phyloP scores from a whole-genome alignment of 1,140 invertebrate genomes.

The Pollicipes pollicipes region DNA sequence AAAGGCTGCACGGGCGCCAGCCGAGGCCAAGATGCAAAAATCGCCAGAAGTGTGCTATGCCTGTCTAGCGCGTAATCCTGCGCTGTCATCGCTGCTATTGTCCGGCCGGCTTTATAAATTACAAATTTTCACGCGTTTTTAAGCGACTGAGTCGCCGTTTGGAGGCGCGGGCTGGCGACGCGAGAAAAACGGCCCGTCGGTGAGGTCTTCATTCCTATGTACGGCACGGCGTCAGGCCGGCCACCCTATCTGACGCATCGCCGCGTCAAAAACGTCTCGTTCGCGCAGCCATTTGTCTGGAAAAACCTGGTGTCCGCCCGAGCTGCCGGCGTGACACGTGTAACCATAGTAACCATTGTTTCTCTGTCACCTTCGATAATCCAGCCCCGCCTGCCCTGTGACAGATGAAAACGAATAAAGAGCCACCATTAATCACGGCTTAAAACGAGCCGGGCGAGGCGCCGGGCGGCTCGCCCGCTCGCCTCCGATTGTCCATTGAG shows the following conservation, averaged over 20 bases:
- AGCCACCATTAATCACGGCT: background rate
- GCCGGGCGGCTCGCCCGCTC: too few species aligned
- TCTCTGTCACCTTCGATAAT: slow-evolving; percentile 1
- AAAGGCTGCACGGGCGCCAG: background rate
- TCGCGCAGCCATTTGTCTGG: background rate
- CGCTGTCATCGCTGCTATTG: background rate
- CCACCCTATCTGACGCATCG: background rate
- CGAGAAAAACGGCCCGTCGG: background rate
- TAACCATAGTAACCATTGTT: slow-evolving; percentile 2
- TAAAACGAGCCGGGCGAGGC: background rate
- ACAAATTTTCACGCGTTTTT: slow-evolving; percentile 1
- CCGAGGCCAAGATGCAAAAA: background rate
- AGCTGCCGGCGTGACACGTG: background rate
- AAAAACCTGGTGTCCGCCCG: too few species aligned
- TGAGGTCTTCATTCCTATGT: background rate
- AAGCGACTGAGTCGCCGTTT: background rate
- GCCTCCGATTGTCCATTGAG: background rate
- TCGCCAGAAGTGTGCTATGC: background rate
- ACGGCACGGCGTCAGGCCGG: too few species aligned
- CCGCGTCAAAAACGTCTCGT: background rate
- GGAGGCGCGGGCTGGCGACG: background rate
- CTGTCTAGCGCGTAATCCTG: background rate
- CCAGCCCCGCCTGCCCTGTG: background rate
- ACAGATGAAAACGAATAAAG: slow-evolving; percentile 2
- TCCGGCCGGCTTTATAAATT: background rate